A percentile compares a stretch with the other conserved stretches of the same genome.
Conservation (phyloP, 2,888 invertebrate genomes). For the Drosophila robusta region DNA sequence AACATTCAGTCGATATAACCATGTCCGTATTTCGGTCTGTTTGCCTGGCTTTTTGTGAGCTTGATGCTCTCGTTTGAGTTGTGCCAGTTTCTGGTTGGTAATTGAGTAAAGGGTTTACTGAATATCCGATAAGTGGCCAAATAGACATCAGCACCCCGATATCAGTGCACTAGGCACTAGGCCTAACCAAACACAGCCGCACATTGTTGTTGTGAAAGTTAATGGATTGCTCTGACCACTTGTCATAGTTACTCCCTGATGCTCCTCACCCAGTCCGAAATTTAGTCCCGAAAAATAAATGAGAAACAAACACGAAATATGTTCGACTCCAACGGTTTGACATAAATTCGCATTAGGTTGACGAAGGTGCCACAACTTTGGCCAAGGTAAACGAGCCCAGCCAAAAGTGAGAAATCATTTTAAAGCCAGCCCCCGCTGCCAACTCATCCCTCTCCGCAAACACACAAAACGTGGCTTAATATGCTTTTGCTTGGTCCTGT, state of each 20-base stretch:
- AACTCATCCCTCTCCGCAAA: not conserved
- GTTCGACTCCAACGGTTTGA: slow-evolving; percentile 46
- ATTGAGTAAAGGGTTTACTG: not conserved
- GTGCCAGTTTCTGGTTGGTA: not conserved
- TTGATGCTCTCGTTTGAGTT: no score
- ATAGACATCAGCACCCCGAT: no score
- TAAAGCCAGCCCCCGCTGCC: not conserved
- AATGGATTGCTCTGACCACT: slow-evolving; percentile 25
- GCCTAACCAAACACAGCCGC: not conserved
- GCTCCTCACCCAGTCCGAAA: not conserved
- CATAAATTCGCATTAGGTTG: slow-evolving; percentile 50
- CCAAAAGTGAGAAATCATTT: slow-evolving; percentile 57
- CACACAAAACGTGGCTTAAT: slow-evolving; percentile 31
- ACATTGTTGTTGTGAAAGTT: slow-evolving; percentile 1
- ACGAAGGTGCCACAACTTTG: slow-evolving; percentile 47
- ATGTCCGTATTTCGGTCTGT: no score
- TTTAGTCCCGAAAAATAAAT: slow-evolving; percentile 36
- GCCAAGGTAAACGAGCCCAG: slow-evolving; percentile 21
- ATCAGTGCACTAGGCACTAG: not conserved
- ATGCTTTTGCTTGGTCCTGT: slow-evolving; percentile 22
- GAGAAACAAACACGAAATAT: slow-evolving; percentile 53
- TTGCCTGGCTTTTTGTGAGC: no score
- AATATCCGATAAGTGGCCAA: not conserved
- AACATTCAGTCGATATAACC: no score
- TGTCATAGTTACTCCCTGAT: not conserved